Base-by-base conservation (phyloP, 2,797 vertebrate species). In the Zenarchopterus dispar region DNA sequence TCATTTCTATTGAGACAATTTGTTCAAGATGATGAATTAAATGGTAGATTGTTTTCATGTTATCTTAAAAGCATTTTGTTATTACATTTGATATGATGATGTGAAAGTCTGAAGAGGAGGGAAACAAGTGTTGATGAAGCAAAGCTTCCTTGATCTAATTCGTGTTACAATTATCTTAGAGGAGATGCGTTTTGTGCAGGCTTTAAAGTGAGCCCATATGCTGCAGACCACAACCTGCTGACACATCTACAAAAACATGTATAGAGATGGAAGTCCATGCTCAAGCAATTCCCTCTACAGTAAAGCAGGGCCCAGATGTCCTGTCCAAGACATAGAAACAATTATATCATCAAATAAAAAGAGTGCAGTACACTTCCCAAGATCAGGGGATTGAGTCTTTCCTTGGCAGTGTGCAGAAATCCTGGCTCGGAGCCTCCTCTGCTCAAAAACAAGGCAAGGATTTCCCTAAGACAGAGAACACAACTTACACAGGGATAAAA, bases 131-230 rank as follows among this genome's bases (percentile, higher is more conserved):
- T 58, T 81, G 87, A 81, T 81, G 82, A 87, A 80, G 85, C 78
- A 87, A 88, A 85, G 80, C 63, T 33, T 57, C 65, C 48, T 21
- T 31, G 46, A 10, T 75, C 56, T 78, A 82, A 89, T 85, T 84
- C 74, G 56, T 75, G 74, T 45, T 78, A 62, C 73, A 88, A 88
- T 90, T 88, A 90, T 84, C 77, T 86, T 66, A 70, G 80, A 83
- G 75, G 77, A 80, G 52, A 85, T 55, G 70, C 62, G 69, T 28
- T 77, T 73, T 68, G 67, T 75, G 26, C 28, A 58, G 62, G 42
- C 74, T 86, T 81, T 70, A 86, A 89, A 91, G 84, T 88, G 84
- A 82, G 84, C 81, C 86, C 87, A 91, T 84, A 87, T 91, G 88
- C 85, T 77, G 65, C 73, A 78, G 81, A 86, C 78, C 82, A 80